Percentiles rank a stretch among this genome's conserved stretches.
phyloP scores from a whole-genome alignment of 2,888 invertebrate genomes.

The Erebia aethiops region DNA sequence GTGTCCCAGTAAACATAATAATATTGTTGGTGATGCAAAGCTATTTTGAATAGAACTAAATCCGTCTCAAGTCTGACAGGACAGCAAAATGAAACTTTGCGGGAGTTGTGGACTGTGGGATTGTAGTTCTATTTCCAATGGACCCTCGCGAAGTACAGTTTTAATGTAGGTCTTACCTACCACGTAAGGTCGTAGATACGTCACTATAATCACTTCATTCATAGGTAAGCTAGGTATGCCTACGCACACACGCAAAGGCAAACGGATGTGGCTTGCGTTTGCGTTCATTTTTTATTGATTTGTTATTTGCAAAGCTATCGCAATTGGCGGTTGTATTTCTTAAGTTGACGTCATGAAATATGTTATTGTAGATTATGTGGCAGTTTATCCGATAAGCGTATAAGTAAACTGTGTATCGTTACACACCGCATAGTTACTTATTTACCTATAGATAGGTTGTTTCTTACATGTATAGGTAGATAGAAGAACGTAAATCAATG shows the following conservation, averaged over 20 bases:
- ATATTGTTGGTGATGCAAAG: constrained; percentile 41
- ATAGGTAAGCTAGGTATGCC: constrained; percentile 42
- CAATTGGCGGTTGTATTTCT: constrained; percentile 23
- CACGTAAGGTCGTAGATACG: constrained; percentile 42
- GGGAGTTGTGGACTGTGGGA: constrained; percentile 49
- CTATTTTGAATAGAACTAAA: constrained; percentile 41
- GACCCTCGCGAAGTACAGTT: constrained; percentile 74
- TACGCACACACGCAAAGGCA: constrained; percentile 29
- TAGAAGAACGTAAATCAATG: too few relatives aligned
- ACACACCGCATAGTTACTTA: neutral
- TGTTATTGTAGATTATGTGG: constrained; percentile 31
- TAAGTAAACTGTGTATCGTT: constrained; percentile 13
- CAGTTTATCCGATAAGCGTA: constrained; percentile 29
- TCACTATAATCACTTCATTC: constrained; percentile 52
- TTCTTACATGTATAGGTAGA: too few relatives aligned
- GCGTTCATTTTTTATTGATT: constrained; percentile 35
- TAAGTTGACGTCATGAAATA: constrained; percentile 28
- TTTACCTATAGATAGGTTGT: neutral
- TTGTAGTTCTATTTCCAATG: constrained; percentile 63
- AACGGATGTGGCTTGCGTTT: constrained; percentile 32
- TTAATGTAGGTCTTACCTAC: constrained; percentile 43
- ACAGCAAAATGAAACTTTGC: constrained; percentile 51
- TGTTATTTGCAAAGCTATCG: constrained; percentile 38
- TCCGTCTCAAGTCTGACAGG: constrained; percentile 31
- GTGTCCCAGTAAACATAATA: constrained; percentile 44